Evolutionary conservation across 1,140 invertebrate genomes (phyloP).

Genomic region (Hormaphis cornu): DNA sequence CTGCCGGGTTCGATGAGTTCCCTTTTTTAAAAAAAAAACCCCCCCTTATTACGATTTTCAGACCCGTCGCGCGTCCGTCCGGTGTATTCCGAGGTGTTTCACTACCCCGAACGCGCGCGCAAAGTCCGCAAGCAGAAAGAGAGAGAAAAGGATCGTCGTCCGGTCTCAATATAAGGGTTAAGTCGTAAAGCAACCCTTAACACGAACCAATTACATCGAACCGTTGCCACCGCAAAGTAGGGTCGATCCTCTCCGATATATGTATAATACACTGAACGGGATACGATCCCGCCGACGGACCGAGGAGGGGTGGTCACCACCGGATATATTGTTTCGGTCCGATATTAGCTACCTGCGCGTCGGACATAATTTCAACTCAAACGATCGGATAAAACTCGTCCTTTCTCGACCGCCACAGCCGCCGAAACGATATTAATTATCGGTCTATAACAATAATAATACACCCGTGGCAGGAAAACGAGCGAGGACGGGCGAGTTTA

Average conservation of each 20-base stretch:
- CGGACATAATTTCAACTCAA: slow-evolving; percentile 18
- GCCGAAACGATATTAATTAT: no score
- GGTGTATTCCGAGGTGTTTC: no score
- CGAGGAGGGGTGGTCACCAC: not conserved
- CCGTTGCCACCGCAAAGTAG: slow-evolving; percentile 31
- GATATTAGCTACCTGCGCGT: slow-evolving; percentile 27
- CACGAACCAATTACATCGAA: slow-evolving; percentile 32
- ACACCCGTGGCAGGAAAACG: no score
- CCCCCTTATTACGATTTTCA: no score
- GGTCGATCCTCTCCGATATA: slow-evolving; percentile 13
- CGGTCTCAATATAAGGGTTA: slow-evolving; percentile 18
- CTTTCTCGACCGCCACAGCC: no score
- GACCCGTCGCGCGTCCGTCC: no score
- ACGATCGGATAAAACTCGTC: not conserved
- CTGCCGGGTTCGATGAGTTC: no score
- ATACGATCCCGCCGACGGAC: not conserved
- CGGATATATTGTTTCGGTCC: slow-evolving; percentile 10
- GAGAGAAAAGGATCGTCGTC: slow-evolving; percentile 18
- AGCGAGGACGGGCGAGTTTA: no score
- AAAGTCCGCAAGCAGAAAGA: not conserved
- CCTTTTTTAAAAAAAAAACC: no score
- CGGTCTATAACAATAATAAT: no score
- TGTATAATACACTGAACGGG: not conserved
- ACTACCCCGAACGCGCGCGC: no score
- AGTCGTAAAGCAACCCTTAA: slow-evolving; percentile 33